Evolutionary conservation across 2,888 invertebrate genomes (phyloP).

Genomic region (Phalangium opilio): DNA sequence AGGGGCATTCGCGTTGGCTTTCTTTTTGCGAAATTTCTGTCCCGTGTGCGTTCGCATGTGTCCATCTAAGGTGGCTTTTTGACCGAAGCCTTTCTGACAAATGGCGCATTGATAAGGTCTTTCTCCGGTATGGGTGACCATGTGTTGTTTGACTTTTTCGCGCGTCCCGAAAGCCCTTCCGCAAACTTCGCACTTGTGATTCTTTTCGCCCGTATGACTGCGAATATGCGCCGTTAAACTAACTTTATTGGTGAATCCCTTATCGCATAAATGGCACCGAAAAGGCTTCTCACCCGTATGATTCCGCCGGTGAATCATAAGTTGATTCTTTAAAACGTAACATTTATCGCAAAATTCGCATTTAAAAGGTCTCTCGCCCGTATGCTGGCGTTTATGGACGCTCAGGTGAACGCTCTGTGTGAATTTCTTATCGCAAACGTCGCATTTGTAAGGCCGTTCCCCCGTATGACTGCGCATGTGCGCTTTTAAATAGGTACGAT

Average conservation of each 20-base stretch:
- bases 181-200: conserved; percentile 1
- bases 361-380: conserved; percentile 4
- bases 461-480: conserved; percentile 9
- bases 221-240: background rate
- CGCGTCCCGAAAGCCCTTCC: background rate
- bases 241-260: background rate
- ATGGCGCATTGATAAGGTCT: conserved; percentile 53
- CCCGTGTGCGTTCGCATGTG: conserved; percentile 3
- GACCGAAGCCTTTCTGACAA: conserved; percentile 49
- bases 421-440: conserved; percentile 7
- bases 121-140: conserved; percentile 46
- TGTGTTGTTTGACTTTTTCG: conserved; percentile 15
- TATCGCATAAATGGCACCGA: conserved; percentile 2
- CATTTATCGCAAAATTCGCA: conserved; percentile 3
- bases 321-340: background rate
- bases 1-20: no score
- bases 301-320: background rate
- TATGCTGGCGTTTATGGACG: no score
- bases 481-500: no score
- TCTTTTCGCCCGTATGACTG: conserved; percentile 2
- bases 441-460: conserved; percentile 6
- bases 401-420: conserved; percentile 14
- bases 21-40: no score
- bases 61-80: background rate
- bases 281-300: conserved; percentile 5